Evolutionary conservation across 2,113 vertebrate genomes (phyloP), one percentile per base, ranked within the genome.

Genomic region (Theristicus caerulescens): DNA sequence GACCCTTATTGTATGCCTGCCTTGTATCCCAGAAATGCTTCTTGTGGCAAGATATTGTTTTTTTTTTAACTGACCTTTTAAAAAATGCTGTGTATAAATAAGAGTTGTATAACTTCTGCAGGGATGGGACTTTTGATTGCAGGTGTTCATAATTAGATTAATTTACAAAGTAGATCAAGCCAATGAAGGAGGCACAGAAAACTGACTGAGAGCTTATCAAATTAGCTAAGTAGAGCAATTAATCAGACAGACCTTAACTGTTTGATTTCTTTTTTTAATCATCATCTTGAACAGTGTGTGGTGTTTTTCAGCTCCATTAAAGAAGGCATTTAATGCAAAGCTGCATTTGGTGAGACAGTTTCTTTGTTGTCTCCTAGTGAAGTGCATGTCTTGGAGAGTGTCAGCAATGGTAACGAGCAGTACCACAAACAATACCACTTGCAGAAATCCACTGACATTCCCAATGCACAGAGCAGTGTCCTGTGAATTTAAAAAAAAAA

Each of bases 221-320:
- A 95, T 97, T 76, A 94, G 77, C 71, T 38, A 97, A 89, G 57
- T 85, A 91, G 93, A 92, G 80, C 86, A 96, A 89, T 94, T 96
- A 96, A 93, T 97, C 83, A 89, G 69, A 14, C 51, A 81, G 82
- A 62, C 31, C 66, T 51, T 69, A 91, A 72, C 58, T 46, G 65
- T 74, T 93, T 81, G 54, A 34, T 55, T 93, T 81, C 80, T 84
- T 42, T 93, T 84, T 89, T 82, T 34, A 74, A 89, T 92, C 13
- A 54, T 67, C 38, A 24, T 44, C 32, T 12, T 82, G 88, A 84
- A 36, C n/a, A 77, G 55, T 8, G 21, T 54, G 71, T 1, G 0
- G 17, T 87, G 73, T 18, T 83, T 62, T 79, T 71, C 13, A 52
- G 47, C 52, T 44, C 52, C 8, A 1, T 52, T 92, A 20, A 22